Evolutionary conservation across 2,888 invertebrate genomes (phyloP).

Genomic region (Erebia epiphron): DNA sequence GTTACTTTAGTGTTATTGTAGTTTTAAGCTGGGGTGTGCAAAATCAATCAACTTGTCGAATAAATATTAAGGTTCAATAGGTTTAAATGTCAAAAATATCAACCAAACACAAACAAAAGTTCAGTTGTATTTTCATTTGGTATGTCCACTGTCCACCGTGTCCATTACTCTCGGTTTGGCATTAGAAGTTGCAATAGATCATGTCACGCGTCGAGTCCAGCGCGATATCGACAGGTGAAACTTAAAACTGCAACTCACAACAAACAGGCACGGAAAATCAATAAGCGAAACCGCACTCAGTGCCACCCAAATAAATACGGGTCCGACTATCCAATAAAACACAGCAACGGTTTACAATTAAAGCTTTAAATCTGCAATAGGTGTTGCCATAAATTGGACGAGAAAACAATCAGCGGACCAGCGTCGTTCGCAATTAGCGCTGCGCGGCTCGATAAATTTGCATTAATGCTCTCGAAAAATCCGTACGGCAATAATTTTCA

Average conservation of each 20-base stretch:
- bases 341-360: slow-evolving; percentile 82
- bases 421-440: slow-evolving; percentile 81
- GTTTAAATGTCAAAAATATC: background rate
- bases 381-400: slow-evolving; percentile 82
- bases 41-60: too few species aligned
- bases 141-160: slow-evolving; percentile 37
- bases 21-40: too few species aligned
- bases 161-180: slow-evolving; percentile 37
- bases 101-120: background rate
- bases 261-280: slow-evolving; percentile 70
- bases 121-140: slow-evolving; percentile 35
- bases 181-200: slow-evolving; percentile 49
- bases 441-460: slow-evolving; percentile 81
- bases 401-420: slow-evolving; percentile 81
- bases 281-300: slow-evolving; percentile 74
- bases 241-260: slow-evolving; percentile 56
- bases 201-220: slow-evolving; percentile 50
- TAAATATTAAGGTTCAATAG: too few species aligned
- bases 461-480: slow-evolving; percentile 83
- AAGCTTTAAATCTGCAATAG: slow-evolving; percentile 83
- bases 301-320: slow-evolving; percentile 76
- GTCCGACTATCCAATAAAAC: slow-evolving; percentile 81
- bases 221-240: slow-evolving; percentile 52
- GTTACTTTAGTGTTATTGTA: too few species aligned
- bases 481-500: slow-evolving; percentile 79